These are phyloP conservation scores for Cephalopachus bancanus DNA, from an alignment of 2,797 vertebrate genomes.

Conservation along the genomic window DNA sequence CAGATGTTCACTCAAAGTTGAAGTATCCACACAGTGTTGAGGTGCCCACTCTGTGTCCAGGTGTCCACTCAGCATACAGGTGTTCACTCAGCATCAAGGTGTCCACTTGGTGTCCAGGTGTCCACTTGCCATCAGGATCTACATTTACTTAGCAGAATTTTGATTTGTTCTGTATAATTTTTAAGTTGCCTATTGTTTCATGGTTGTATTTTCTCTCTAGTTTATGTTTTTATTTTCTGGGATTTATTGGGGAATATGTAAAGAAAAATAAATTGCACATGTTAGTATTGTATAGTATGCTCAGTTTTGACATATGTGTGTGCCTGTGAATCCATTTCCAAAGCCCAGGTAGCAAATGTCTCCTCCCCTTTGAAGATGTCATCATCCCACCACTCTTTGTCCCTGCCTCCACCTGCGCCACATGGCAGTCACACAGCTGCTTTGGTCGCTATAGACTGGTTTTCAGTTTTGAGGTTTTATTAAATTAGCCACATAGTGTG, in stretches of 20 bases:
- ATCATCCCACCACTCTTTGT: rapidly evolving
- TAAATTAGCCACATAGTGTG: no score
- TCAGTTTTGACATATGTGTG: neutral
- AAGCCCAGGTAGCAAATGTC: rapidly evolving
- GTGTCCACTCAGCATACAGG: no score
- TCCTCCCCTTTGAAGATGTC: neutral
- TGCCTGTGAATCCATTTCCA: no score
- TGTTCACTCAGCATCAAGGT: no score
- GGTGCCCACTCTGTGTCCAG: no score
- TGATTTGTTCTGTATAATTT: neutral
- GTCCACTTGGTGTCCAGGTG: no score
- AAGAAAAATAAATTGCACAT: neutral
- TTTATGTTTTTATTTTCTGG: neutral
- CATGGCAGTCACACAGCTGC: neutral
- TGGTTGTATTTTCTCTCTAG: neutral
- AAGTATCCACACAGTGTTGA: no score
- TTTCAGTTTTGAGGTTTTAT: neutral
- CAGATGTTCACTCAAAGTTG: no score
- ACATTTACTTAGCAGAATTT: neutral
- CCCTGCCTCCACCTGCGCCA: neutral
- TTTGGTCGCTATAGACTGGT: neutral
- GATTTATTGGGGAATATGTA: neutral
- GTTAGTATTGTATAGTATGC: neutral
- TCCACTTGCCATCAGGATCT: no score
- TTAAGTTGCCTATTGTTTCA: neutral